Evolutionary conservation across 2,797 vertebrate genomes (phyloP).

Genomic region (Sebastes miniatus): DNA sequence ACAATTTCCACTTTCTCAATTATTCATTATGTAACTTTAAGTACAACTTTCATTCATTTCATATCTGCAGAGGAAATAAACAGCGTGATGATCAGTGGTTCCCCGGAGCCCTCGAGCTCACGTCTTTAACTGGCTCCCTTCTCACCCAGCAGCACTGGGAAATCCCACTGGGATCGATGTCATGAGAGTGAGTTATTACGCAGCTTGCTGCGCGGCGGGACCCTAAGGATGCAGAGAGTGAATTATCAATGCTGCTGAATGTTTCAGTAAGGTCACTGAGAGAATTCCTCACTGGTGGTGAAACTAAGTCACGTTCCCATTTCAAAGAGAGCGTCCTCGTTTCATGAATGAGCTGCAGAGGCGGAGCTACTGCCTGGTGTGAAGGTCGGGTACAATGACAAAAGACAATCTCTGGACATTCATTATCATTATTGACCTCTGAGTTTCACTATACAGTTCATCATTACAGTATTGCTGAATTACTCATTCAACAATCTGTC

Average conservation of each 20-base stretch:
- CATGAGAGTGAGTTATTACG: conserved; percentile 53
- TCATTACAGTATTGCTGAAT: not conserved
- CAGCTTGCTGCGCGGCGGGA: not conserved
- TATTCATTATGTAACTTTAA: conserved; percentile 26
- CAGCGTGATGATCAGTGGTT: conserved; percentile 36
- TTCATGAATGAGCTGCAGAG: conserved; percentile 41
- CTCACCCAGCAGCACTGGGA: conserved; percentile 34
- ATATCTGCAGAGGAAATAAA: conserved; percentile 41
- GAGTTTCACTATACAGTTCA: conserved; percentile 23
- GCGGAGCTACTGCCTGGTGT: conserved; percentile 12
- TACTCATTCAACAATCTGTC: not conserved
- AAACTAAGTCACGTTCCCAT: conserved; percentile 33
- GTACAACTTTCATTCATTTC: conserved; percentile 28
- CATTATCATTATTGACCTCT: conserved; percentile 34
- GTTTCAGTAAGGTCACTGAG: conserved; percentile 48
- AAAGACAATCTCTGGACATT: conserved; percentile 6
- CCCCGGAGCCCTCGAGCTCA: conserved; percentile 18
- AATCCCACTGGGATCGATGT: conserved; percentile 52
- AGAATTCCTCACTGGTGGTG: conserved; percentile 33
- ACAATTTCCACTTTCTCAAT: conserved; percentile 1
- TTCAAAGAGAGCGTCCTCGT: conserved; percentile 12
- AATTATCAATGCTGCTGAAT: conserved; percentile 56
- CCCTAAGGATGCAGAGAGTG: not conserved
- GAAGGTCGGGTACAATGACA: conserved; percentile 32
- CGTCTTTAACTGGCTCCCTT: conserved; percentile 49